These are phyloP conservation scores for Apotomis betuletana DNA, from an alignment of 2,888 invertebrate genomes.

Conservation along the genomic window DNA sequence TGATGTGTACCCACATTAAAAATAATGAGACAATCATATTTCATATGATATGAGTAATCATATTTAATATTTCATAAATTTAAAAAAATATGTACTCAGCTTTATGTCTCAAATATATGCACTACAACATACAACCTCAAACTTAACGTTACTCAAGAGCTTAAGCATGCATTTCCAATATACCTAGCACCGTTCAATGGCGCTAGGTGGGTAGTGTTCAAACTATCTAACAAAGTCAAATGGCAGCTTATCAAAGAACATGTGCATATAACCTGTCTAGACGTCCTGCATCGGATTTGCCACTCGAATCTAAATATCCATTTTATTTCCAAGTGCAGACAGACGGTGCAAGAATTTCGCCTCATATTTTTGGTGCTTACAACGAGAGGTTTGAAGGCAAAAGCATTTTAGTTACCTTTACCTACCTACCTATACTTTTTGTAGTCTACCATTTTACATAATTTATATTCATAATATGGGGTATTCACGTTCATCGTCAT, in stretches of 20 bases:
- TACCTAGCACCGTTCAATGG: background rate
- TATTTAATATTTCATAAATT: no score
- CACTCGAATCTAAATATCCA: constrained; percentile 29
- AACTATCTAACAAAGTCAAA: background rate
- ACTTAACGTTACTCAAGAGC: background rate
- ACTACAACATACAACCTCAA: constrained; percentile 4
- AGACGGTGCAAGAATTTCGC: constrained; percentile 5
- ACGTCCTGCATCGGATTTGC: constrained; percentile 29
- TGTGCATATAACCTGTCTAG: constrained; percentile 27
- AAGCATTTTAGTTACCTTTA: background rate
- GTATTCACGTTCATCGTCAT: no score
- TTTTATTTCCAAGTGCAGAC: constrained; percentile 23
- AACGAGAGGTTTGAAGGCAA: background rate
- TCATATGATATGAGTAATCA: no score
- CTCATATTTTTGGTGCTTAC: constrained; percentile 21
- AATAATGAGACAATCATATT: no score
- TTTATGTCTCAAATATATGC: background rate
- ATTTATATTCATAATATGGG: no score
- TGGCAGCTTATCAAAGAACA: constrained; percentile 5
- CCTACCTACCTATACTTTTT: no score
- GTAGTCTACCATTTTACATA: background rate
- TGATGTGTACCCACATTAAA: no score
- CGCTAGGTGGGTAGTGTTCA: background rate
- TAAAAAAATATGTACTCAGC: no score
- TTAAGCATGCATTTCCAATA: background rate